Evolutionary conservation across 1,140 invertebrate genomes (phyloP), one percentile per base, ranked within the genome.

Genomic region (Patella vulgata): DNA sequence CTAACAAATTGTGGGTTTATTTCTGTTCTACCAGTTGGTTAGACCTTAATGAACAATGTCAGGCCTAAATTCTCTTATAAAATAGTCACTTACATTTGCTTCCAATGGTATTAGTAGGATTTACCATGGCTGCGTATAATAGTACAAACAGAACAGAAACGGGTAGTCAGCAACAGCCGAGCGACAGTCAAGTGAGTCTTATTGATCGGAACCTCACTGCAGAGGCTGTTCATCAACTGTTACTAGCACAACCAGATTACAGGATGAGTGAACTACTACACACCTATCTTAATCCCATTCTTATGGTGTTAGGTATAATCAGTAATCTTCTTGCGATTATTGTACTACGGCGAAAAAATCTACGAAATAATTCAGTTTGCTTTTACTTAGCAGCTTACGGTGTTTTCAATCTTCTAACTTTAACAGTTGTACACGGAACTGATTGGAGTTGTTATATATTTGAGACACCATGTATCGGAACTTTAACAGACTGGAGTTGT

Each of bases 381-480:
- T 81, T 78, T 54, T 83, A 82, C 61, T 61, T 83, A 52, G 53
- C 65, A 12, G 73, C 71, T 11, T 78, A 80, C 46, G 74, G 77
- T 3, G 39, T 81, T n/a, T 69, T 71, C 1, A 79, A 80, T 58
- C 57, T 78, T 14, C 51, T 78, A 5, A 73, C 73, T 14, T 63
- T 82, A 0, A 36, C 78, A 46, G 53, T 77, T 23, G 68, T 77
- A 63, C 61, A 65, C 51, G 71, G 73, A 21, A 54, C 67, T 0
- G 65, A 70, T 8, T 82, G 80, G 80, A 36, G 79, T 9, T 67
- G 70, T 27, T 60, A 65, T 12, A 53, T 79, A 12, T 59, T 73
- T n/a, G 27, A 75, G 64, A 66, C 40, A 39, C 53, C n/a, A 30
- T 75, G 68, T 61, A 71, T 74, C 28, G 70, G 62, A 9, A 51